Evolutionary conservation across 2,888 invertebrate species (phyloP), one percentile per base, ranked within the genome.

Genomic region (Drosophila prolongata): DNA sequence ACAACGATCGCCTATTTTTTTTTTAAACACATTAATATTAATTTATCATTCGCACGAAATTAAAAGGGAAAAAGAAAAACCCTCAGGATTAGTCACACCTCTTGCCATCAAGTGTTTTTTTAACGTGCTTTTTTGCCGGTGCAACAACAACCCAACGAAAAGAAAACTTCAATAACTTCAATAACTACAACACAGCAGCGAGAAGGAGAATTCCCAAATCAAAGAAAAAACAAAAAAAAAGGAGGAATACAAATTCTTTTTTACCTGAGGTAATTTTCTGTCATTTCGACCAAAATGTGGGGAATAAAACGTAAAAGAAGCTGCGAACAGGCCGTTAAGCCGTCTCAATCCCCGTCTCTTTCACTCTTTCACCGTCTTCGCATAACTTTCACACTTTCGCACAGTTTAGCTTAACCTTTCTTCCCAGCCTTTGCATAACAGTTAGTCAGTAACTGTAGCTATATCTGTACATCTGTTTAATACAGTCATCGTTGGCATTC

Each of bases 61-160:
- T n/a, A 8, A 44, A 24, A 24, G 40, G 16, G 30, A 47, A 27
- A 37, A 13, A 75, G 38, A 56, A 52, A 68, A 70, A 35, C 49
- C 57, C 34, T 73, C 69, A 85, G 82, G 86, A 79, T 82, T 82
- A 82, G 77, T 85, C 86, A 82, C 82, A 85, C 79, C 71, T 71
- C 14, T 50, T 70, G 37, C 66, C 62, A 62, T 73, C 52, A 53
- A 57, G 56, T 56, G 76, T 76, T 75, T 60, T 72, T 72, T 49
- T 62, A 54, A 54, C 69, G 72, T 50, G 61, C 44, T 58, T 69
- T 56, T 81, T 85, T 76, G 85, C 87, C 80, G 85, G 81, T 87
- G 62, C 79, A 57, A 57, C 62, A 35, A 62, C 40, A 58, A 59
- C 50, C 34, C 47, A 60, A 56, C 49, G n/a, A 30, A 30, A 66